These are phyloP conservation scores for Halocaridina rubra DNA, from an alignment of 2,888 invertebrate genomes.

Conservation along the genomic window DNA sequence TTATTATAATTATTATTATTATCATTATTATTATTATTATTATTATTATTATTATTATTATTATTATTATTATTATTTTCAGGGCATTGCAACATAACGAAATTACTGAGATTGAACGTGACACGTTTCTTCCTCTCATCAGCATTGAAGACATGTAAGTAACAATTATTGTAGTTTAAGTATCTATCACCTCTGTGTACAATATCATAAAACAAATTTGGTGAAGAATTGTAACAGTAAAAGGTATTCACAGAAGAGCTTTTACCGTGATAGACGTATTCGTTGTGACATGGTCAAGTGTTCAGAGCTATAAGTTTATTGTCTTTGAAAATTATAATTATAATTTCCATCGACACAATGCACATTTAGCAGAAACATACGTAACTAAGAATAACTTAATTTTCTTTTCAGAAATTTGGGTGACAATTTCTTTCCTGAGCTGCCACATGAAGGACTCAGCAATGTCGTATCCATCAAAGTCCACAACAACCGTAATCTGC, in stretches of 20 bases:
- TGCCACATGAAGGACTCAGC: conserved; percentile 86
- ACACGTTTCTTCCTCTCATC: conserved; percentile 82
- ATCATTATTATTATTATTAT: neutral
- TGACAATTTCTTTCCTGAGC: conserved; percentile 84
- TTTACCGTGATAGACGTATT: neutral
- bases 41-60: neutral
- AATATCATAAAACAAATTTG: too few relatives aligned
- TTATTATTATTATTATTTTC: conserved; percentile 67
- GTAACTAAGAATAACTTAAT: too few relatives aligned
- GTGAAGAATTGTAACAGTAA: too few relatives aligned
- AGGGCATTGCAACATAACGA: conserved; percentile 90
- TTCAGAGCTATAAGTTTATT: too few relatives aligned
- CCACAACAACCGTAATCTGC: conserved; percentile 88
- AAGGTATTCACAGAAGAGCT: too few relatives aligned
- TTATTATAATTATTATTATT: neutral
- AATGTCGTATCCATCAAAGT: conserved; percentile 87
- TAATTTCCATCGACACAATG: too few relatives aligned
- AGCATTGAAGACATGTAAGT: conserved; percentile 90
- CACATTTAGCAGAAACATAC: too few relatives aligned
- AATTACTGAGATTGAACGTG: conserved; percentile 85
- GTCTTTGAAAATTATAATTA: too few relatives aligned
- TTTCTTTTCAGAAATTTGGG: conserved; percentile 77
- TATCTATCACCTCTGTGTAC: too few relatives aligned
- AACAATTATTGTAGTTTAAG: too few relatives aligned
- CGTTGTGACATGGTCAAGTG: conserved; percentile 72